Conservation (phyloP, 2,888 invertebrate species). For the Noctua janthe region DNA sequence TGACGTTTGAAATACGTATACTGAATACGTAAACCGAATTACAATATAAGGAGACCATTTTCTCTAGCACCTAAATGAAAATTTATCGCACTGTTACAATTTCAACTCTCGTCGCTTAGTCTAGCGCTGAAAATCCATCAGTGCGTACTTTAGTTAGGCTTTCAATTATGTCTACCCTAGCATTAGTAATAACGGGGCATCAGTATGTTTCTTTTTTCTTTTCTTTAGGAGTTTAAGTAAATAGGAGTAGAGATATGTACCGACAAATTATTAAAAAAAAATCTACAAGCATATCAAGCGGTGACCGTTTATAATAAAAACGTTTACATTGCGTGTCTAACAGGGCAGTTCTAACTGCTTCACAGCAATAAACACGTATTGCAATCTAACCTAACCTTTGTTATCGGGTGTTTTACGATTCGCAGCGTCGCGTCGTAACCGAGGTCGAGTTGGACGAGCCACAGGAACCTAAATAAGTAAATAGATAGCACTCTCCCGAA, state of each 20-base stretch:
- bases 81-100: background rate
- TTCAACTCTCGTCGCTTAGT: background rate
- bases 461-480: slow-evolving; percentile 23
- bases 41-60: background rate
- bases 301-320: slow-evolving; percentile 27
- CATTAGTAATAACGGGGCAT: background rate
- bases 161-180: background rate
- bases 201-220: background rate
- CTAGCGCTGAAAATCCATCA: background rate
- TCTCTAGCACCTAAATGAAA: background rate
- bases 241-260: background rate
- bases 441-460: slow-evolving; percentile 22
- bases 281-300: slow-evolving; percentile 9
- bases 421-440: slow-evolving; percentile 21
- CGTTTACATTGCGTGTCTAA: slow-evolving; percentile 44
- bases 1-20: background rate
- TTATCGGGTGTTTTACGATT: slow-evolving; percentile 53
- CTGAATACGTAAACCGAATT: background rate
- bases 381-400: slow-evolving; percentile 54
- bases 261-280: background rate
- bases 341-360: slow-evolving; percentile 17
- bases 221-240: background rate
- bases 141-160: background rate
- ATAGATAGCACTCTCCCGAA: slow-evolving; percentile 35
- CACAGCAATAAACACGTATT: slow-evolving; percentile 53